A percentile compares a stretch with the other conserved stretches of the same genome.
phyloP scores from a whole-genome alignment of 2,888 invertebrate genomes.

The Limnephilus rhombicus region DNA sequence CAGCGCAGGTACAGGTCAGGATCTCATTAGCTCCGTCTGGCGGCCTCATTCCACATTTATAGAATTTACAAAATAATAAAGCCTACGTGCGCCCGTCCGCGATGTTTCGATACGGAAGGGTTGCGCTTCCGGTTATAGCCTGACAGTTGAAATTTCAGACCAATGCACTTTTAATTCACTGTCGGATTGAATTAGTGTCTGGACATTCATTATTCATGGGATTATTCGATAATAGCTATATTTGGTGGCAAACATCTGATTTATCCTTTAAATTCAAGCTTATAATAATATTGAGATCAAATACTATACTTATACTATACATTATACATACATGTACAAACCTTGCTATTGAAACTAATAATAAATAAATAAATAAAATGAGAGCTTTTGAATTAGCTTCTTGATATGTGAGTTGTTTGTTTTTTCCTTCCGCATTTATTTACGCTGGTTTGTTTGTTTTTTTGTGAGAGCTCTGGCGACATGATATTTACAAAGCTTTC shows the following conservation, averaged over 20 bases:
- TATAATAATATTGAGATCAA: neutral
- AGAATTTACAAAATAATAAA: neutral
- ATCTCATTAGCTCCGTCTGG: slow-evolving; percentile 46
- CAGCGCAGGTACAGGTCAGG: slow-evolving; percentile 34
- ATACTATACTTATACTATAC: too few relatives aligned
- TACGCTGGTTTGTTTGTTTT: neutral
- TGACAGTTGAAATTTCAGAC: neutral
- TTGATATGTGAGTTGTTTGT: neutral
- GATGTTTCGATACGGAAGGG: neutral
- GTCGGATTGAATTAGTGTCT: neutral
- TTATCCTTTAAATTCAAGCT: neutral
- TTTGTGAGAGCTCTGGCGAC: too few relatives aligned
- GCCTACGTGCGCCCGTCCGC: neutral
- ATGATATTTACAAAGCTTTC: too few relatives aligned
- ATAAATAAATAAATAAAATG: too few relatives aligned
- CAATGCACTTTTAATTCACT: neutral
- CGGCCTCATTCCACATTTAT: slow-evolving; percentile 31
- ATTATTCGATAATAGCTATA: neutral
- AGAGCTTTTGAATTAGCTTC: neutral
- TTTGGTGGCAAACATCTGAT: neutral
- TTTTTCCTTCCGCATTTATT: neutral
- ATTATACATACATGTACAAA: too few relatives aligned
- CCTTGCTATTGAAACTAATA: too few relatives aligned
- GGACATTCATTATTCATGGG: neutral
- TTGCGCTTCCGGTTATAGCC: neutral